Conservation (phyloP, 64 coral and sea anemone genomes). For the Pocillopora damicornis region DNA sequence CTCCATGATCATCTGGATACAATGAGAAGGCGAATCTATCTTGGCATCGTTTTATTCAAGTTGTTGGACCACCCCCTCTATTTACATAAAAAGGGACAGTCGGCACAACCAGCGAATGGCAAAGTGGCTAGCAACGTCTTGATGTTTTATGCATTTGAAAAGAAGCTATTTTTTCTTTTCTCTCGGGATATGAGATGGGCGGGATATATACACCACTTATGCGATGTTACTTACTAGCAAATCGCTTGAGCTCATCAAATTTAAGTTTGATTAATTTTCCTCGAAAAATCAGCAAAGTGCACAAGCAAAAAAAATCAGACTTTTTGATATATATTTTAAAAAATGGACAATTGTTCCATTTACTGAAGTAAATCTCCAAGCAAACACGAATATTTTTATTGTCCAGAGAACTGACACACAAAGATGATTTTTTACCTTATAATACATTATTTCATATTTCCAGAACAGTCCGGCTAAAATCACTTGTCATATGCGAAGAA, state of each 20-base stretch:
- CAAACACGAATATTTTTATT: no score
- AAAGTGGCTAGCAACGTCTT: neutral
- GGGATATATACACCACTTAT: neutral
- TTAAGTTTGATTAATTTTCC: neutral
- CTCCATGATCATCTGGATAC: constrained; percentile 13
- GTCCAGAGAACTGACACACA: no score
- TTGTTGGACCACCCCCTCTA: constrained; percentile 17
- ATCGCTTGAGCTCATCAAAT: neutral
- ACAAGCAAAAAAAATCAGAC: no score
- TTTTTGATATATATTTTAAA: no score
- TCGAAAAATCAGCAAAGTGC: neutral
- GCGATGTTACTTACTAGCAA: neutral
- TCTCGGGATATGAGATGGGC: neutral
- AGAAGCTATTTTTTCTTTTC: neutral
- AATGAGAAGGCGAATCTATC: neutral
- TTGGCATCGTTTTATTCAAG: constrained; percentile 3
- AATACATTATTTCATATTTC: no score
- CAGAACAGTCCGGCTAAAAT: no score
- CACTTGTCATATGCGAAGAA: no score
- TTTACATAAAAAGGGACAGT: constrained; percentile 45
- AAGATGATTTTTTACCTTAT: no score
- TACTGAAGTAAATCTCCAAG: no score
- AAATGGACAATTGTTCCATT: no score
- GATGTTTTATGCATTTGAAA: constrained; percentile 22
- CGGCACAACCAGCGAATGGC: constrained; percentile 4